Conservation (phyloP, 2,888 invertebrate species). For the Caenorhabditis sp. region DNA sequence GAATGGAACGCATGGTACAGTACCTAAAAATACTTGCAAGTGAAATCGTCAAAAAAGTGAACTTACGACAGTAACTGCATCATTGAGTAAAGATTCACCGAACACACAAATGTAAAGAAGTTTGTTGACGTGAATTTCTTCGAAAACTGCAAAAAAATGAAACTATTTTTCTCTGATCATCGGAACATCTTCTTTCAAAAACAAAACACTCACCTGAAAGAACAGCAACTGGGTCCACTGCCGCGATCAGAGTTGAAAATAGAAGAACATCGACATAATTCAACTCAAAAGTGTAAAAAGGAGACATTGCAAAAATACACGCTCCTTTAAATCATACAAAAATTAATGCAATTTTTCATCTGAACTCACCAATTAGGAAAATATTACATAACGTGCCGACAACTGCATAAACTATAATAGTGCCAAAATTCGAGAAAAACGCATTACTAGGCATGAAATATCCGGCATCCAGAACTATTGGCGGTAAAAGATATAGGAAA, state of each 20-base stretch:
- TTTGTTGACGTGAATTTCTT: constrained; percentile 68
- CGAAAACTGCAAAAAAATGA: constrained; percentile 54
- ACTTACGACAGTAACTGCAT: constrained; percentile 88
- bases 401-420: constrained; percentile 87
- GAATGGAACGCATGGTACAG: constrained; percentile 61
- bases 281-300: constrained; percentile 48
- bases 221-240: constrained; percentile 69
- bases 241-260: constrained; percentile 62
- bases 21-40: constrained; percentile 33
- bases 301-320: constrained; percentile 47
- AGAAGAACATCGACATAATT: constrained; percentile 57
- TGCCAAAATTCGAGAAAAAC: constrained; percentile 93
- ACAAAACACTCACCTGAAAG: constrained; percentile 31
- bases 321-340: constrained; percentile 38
- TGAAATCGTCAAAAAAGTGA: not conserved
- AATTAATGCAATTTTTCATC: not conserved
- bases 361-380: constrained; percentile 73
- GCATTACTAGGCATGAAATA: constrained; percentile 97
- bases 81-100: constrained; percentile 94
- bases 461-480: constrained; percentile 96
- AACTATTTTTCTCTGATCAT: no score
- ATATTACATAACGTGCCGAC: constrained; percentile 96
- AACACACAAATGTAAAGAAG: constrained; percentile 87
- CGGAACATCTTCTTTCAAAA: no score
- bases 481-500: constrained; percentile 96